Conservation (phyloP, 2,888 invertebrate genomes). For the Baronia brevicornis region DNA sequence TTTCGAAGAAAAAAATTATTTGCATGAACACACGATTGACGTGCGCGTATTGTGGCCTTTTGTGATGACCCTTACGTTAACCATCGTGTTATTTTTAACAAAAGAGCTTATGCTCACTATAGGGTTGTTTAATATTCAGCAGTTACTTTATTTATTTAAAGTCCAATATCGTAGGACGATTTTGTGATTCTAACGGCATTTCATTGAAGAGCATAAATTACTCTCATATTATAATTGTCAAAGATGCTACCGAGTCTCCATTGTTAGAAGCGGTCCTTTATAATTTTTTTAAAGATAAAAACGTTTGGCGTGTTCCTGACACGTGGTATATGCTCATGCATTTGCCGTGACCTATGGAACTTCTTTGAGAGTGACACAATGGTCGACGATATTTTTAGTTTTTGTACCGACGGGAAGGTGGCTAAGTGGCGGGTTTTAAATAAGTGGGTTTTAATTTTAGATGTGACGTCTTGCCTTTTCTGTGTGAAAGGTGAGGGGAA, state of each 20-base stretch:
- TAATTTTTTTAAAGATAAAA: constrained; percentile 73
- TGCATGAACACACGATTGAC: constrained; percentile 75
- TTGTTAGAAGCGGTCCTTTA: constrained; percentile 69
- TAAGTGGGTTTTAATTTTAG: constrained; percentile 74
- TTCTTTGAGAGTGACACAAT: constrained; percentile 72
- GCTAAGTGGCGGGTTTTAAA: constrained; percentile 72
- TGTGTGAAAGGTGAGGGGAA: constrained; percentile 63
- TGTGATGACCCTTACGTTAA: constrained; percentile 75
- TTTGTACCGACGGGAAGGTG: constrained; percentile 68
- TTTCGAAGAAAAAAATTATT: constrained; percentile 71
- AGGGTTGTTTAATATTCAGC: constrained; percentile 37
- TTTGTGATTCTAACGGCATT: constrained; percentile 40
- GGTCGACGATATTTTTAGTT: constrained; percentile 70
- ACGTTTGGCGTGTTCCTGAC: constrained; percentile 73
- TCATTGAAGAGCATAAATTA: constrained; percentile 27
- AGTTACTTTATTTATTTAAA: constrained; percentile 36
- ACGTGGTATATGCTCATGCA: constrained; percentile 64
- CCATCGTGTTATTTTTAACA: constrained; percentile 36
- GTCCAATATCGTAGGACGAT: constrained; percentile 36
- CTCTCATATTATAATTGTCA: constrained; percentile 73
- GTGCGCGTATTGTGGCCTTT: constrained; percentile 72
- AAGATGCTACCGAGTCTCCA: constrained; percentile 72
- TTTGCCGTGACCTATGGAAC: constrained; percentile 72
- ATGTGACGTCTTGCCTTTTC: constrained; percentile 55
- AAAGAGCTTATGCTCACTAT: constrained; percentile 35